A percentile compares a stretch with the other conserved stretches of the same genome.
Evolutionary conservation across 1,140 invertebrate genomes (phyloP).

Genomic region (Papilio dardanus): DNA sequence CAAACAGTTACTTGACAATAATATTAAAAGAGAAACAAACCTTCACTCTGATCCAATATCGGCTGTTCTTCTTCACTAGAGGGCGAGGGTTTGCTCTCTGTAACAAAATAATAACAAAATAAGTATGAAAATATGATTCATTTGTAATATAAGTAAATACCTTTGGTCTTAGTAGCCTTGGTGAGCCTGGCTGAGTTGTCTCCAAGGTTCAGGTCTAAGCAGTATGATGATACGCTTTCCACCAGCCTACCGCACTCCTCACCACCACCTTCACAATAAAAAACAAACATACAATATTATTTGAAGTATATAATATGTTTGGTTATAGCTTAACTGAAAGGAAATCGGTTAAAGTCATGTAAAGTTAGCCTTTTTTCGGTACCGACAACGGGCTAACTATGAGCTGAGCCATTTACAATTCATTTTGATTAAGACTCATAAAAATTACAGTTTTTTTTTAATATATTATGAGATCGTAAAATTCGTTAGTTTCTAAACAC

Average conservation of each 20-base stretch:
- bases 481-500: not conserved
- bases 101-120: constrained; percentile 14
- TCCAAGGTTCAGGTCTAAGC: constrained; percentile 74
- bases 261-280: constrained; percentile 42
- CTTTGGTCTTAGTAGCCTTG: constrained; percentile 68
- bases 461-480: too few relatives aligned
- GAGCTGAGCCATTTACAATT: too few relatives aligned
- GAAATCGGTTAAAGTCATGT: too few relatives aligned
- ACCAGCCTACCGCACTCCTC: constrained; percentile 59
- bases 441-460: too few relatives aligned
- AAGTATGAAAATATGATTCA: too few relatives aligned
- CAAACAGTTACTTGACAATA: too few relatives aligned
- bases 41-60: constrained; percentile 59
- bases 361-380: too few relatives aligned
- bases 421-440: too few relatives aligned
- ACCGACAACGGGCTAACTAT: too few relatives aligned
- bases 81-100: constrained; percentile 55
- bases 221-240: constrained; percentile 78
- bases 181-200: constrained; percentile 74
- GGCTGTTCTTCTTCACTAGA: constrained; percentile 63
- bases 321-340: too few relatives aligned
- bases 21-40: constrained; percentile 43
- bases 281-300: not conserved
- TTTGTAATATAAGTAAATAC: constrained; percentile 49
- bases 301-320: too few relatives aligned